phyloP scores from a whole-genome alignment of 2,888 invertebrate genomes.

The Bellardia bayeri region DNA sequence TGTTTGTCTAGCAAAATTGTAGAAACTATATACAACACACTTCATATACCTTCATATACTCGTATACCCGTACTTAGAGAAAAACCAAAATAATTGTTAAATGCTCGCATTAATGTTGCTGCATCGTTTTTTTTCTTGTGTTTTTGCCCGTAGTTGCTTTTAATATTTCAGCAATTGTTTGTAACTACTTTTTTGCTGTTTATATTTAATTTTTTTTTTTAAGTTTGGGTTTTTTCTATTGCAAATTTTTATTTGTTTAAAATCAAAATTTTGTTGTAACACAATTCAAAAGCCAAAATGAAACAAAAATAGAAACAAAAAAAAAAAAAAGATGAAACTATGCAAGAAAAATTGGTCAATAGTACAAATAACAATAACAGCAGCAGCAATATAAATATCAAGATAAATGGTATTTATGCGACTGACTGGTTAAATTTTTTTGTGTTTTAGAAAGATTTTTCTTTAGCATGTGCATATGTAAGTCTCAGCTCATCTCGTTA shows the following conservation, averaged over 20 bases:
- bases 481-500: slow-evolving; percentile 50
- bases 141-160: neutral
- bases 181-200: neutral
- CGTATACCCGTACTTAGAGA: neutral
- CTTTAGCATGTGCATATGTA: neutral
- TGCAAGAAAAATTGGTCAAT: slow-evolving; percentile 69
- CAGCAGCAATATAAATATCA: neutral
- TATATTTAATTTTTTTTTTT: neutral
- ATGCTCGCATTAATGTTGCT: slow-evolving; percentile 49
- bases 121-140: slow-evolving; percentile 25
- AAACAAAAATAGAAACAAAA: slow-evolving; percentile 3
- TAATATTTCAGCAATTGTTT: slow-evolving; percentile 51
- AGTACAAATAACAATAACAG: slow-evolving; percentile 58
- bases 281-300: slow-evolving; percentile 19
- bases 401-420: slow-evolving; percentile 46
- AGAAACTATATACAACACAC: neutral
- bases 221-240: slow-evolving; percentile 19
- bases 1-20: slow-evolving; percentile 48
- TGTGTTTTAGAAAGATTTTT: slow-evolving; percentile 50
- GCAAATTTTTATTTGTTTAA: slow-evolving; percentile 30
- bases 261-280: slow-evolving; percentile 41
- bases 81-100: slow-evolving; percentile 55
- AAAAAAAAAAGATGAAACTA: slow-evolving; percentile 53
- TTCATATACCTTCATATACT: neutral
- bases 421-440: slow-evolving; percentile 33